Percentiles rank a stretch among this genome's conserved stretches.
Evolutionary conservation across 2,113 vertebrate species (phyloP).

Genomic region (Apistogramma diplotaenia): DNA sequence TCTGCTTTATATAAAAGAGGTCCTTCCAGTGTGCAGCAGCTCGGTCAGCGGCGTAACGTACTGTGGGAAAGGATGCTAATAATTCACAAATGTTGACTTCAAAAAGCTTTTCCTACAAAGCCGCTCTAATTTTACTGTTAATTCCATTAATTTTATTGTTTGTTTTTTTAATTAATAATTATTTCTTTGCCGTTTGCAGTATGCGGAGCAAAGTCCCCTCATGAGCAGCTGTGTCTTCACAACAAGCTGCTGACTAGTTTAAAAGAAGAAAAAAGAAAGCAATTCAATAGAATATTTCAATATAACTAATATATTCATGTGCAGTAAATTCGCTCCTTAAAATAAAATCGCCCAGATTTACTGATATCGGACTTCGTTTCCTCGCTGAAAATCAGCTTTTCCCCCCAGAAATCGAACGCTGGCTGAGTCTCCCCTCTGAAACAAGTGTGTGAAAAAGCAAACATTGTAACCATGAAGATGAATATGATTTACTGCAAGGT

Average conservation of each 20-base stretch:
- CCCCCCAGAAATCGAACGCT: background rate
- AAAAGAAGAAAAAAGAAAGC: background rate
- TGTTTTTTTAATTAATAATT: too few species aligned
- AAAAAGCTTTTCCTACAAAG: background rate
- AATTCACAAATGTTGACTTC: background rate
- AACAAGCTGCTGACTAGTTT: too few species aligned
- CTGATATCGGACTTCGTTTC: background rate
- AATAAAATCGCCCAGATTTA: rapidly evolving
- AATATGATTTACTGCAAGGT: background rate
- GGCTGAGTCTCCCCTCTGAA: too few species aligned
- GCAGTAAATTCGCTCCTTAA: background rate
- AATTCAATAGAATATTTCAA: background rate
- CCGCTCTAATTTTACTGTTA: background rate
- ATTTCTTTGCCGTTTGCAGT: background rate
- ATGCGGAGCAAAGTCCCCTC: background rate
- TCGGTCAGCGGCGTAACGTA: background rate
- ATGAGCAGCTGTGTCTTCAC: background rate
- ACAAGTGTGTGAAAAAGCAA: too few species aligned
- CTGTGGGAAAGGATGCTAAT: background rate
- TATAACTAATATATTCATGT: background rate
- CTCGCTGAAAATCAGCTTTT: background rate
- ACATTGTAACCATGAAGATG: too few species aligned
- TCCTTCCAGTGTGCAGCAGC: background rate
- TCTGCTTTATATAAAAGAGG: background rate
- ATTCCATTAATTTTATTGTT: background rate